Conservation (phyloP, 2,888 invertebrate genomes). For the Venusia cambrica region DNA sequence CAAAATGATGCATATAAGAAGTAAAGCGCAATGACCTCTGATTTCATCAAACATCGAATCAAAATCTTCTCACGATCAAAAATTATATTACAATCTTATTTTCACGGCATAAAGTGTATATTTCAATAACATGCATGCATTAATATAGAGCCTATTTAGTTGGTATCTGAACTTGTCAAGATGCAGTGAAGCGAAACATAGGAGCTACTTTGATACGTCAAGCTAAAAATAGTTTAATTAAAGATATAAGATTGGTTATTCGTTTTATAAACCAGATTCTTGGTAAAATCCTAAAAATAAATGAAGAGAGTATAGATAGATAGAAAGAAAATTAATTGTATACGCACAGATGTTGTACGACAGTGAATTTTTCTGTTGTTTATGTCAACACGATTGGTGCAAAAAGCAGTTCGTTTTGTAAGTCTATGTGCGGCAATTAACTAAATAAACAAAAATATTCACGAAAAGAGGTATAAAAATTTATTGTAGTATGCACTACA, state of each 20-base stretch:
- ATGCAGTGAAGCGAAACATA: slow-evolving; percentile 47
- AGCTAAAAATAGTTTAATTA: slow-evolving; percentile 24
- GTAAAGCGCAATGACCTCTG: slow-evolving; percentile 33
- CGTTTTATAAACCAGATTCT: slow-evolving; percentile 1
- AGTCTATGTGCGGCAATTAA: no score
- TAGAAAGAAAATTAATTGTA: no score
- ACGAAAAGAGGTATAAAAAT: no score
- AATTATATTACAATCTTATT: slow-evolving; percentile 17
- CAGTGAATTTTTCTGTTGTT: no score
- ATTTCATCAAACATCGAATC: slow-evolving; percentile 22
- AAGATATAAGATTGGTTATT: slow-evolving; percentile 5
- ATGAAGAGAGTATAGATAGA: slow-evolving; percentile 1
- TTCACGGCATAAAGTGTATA: slow-evolving; percentile 8
- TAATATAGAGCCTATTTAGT: slow-evolving; percentile 26
- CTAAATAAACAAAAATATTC: no score
- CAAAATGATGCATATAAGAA: slow-evolving; percentile 6
- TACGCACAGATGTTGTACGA: no score
- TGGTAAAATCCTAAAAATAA: no score
- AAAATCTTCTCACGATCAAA: slow-evolving; percentile 8
- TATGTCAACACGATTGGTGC: no score
- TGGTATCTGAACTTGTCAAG: slow-evolving; percentile 43
- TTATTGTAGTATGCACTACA: no score
- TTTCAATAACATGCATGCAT: background rate
- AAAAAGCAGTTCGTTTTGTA: no score
- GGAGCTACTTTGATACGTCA: slow-evolving; percentile 58